These are phyloP conservation scores for Thecocarcelia acutangulata DNA, from an alignment of 2,888 invertebrate genomes.

Conservation along the genomic window DNA sequence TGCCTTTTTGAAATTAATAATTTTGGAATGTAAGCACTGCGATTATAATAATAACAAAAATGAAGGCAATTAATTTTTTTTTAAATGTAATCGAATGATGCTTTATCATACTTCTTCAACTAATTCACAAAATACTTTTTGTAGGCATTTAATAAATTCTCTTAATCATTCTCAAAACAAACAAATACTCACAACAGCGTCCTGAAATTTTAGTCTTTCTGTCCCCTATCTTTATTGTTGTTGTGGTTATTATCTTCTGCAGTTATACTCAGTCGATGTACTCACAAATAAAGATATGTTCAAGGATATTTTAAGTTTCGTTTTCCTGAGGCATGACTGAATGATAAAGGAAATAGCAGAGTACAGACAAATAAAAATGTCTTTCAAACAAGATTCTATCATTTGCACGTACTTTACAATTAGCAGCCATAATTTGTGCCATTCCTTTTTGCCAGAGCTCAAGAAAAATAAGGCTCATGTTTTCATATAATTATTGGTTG, in stretches of 20 bases:
- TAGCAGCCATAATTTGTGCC: constrained; percentile 44
- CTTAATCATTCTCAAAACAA: no score
- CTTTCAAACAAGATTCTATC: constrained; percentile 23
- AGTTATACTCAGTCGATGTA: constrained; percentile 8
- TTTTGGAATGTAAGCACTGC: no score
- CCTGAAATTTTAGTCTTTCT: background rate
- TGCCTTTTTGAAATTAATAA: no score
- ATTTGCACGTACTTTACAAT: constrained; percentile 54
- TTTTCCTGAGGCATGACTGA: constrained; percentile 30
- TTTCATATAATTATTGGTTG: constrained; percentile 38
- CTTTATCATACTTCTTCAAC: no score
- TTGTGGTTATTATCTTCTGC: constrained; percentile 7
- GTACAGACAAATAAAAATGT: background rate
- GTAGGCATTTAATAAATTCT: no score
- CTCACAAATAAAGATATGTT: constrained; percentile 24
- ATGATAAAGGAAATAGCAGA: background rate
- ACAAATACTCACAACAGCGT: no score
- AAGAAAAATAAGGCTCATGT: background rate
- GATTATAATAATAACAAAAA: no score
- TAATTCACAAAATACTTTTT: no score
- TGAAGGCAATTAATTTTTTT: no score
- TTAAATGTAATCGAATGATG: no score
- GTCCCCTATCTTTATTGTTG: background rate
- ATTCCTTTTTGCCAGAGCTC: background rate
- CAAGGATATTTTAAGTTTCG: constrained; percentile 43